Percentiles rank a stretch among this genome's conserved stretches.
These are phyloP conservation scores for Lethocerus indicus DNA, from an alignment of 1,140 invertebrate species.

Conservation along the genomic window DNA sequence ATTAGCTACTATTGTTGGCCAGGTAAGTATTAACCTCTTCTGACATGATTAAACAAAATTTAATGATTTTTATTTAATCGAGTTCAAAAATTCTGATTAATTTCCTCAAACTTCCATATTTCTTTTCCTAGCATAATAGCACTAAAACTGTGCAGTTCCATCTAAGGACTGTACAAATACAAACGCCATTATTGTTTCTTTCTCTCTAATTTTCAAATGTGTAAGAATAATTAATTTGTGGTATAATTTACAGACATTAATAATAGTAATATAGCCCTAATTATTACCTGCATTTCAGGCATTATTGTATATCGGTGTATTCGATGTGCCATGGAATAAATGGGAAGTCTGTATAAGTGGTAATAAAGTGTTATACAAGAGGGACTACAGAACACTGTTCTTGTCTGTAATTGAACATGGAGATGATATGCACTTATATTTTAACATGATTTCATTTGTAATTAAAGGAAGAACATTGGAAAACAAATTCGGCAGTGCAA, in stretches of 20 bases:
- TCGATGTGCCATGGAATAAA: conserved; percentile 34
- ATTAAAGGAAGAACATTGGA: conserved; percentile 43
- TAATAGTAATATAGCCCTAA: too few relatives aligned
- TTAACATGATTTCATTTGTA: conserved; percentile 54
- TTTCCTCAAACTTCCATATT: too few relatives aligned
- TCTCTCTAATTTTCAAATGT: too few relatives aligned
- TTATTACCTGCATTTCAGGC: too few relatives aligned
- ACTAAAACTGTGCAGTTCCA: too few relatives aligned
- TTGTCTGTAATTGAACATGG: conserved; percentile 45
- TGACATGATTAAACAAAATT: neutral
- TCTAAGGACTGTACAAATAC: too few relatives aligned
- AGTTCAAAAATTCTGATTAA: neutral
- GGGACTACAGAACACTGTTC: conserved; percentile 38
- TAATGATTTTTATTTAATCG: neutral
- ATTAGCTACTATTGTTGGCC: conserved; percentile 29
- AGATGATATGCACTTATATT: conserved; percentile 55
- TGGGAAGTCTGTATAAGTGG: conserved; percentile 41
- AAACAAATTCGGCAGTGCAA: conserved; percentile 32
- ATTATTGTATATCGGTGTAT: conserved; percentile 28
- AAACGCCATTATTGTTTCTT: too few relatives aligned
- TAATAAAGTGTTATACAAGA: conserved; percentile 30
- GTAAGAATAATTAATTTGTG: too few relatives aligned
- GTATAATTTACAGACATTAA: too few relatives aligned
- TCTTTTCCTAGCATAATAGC: too few relatives aligned
- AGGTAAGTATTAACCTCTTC: conserved; percentile 23